phyloP scores from a whole-genome alignment of 1,140 invertebrate genomes.

The Drosophila yakuba region DNA sequence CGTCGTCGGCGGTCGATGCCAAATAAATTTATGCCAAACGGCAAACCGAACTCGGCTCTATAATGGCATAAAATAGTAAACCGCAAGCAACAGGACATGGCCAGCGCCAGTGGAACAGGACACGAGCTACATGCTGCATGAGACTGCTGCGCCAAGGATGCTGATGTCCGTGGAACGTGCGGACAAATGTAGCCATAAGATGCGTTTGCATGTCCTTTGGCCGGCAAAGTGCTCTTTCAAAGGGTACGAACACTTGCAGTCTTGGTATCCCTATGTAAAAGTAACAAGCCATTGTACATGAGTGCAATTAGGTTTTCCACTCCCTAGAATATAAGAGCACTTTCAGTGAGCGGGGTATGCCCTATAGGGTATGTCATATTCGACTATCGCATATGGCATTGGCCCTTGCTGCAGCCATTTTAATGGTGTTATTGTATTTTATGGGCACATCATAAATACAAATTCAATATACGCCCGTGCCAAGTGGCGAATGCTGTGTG shows the following conservation, averaged over 20 bases:
- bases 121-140: slow-evolving; percentile 9
- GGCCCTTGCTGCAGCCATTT: slow-evolving; percentile 60
- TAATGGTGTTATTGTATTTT: slow-evolving; percentile 81
- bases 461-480: slow-evolving; percentile 73
- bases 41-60: slow-evolving; percentile 61
- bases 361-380: slow-evolving; percentile 20
- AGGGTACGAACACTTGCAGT: background rate
- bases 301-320: too few species aligned
- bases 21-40: slow-evolving; percentile 78
- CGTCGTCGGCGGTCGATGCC: slow-evolving; percentile 27
- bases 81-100: slow-evolving; percentile 61
- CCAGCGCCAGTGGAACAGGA: slow-evolving; percentile 11
- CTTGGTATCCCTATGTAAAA: background rate
- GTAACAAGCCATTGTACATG: too few species aligned
- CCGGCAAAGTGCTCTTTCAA: background rate
- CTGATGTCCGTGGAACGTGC: slow-evolving; percentile 50
- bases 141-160: slow-evolving; percentile 6
- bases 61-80: slow-evolving; percentile 76
- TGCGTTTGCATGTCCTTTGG: slow-evolving; percentile 36
- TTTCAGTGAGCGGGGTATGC: too few species aligned
- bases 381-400: background rate
- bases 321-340: too few species aligned
- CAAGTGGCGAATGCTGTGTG: slow-evolving; percentile 29
- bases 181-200: slow-evolving; percentile 58
- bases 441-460: slow-evolving; percentile 80